Evolutionary conservation across 1,140 invertebrate genomes (phyloP).

Genomic region (Stenopsyche tienmushanensis): DNA sequence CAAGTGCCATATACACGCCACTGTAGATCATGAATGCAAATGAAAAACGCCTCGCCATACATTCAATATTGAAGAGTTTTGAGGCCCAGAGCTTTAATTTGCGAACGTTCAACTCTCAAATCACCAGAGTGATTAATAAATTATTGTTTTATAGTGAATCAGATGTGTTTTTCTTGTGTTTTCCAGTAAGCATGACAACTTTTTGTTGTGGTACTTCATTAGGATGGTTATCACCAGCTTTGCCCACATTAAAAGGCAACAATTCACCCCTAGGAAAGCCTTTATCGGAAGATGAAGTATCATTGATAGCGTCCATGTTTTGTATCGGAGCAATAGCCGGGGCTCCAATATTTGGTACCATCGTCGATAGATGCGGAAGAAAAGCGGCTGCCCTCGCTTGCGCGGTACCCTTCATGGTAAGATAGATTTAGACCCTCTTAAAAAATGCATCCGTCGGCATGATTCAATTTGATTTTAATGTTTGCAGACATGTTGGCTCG

Average conservation of each 20-base stretch:
- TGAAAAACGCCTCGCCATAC: no score
- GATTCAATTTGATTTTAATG: background rate
- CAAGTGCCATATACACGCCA: no score
- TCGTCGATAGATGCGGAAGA: constrained; percentile 49
- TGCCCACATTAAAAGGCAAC: background rate
- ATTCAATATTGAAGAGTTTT: no score
- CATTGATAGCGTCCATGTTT: constrained; percentile 13
- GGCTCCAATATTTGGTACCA: constrained; percentile 45
- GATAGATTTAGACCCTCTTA: background rate
- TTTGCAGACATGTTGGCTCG: constrained; percentile 44
- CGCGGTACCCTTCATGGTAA: constrained; percentile 47
- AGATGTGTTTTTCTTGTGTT: background rate
- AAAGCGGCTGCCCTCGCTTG: constrained; percentile 48
- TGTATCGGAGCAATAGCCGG: constrained; percentile 45
- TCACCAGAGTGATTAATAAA: no score
- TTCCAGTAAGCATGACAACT: constrained; percentile 3
- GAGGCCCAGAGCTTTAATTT: no score
- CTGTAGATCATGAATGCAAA: no score
- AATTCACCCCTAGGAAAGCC: background rate
- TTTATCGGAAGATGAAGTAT: background rate
- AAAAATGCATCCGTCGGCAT: background rate
- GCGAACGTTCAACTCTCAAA: no score
- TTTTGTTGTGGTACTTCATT: constrained; percentile 12
- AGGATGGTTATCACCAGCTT: constrained; percentile 7
- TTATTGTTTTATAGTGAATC: no score